A percentile compares a stretch with the other conserved stretches of the same genome.
These are phyloP conservation scores for Myrmecobius fasciatus DNA, from an alignment of 2,113 vertebrate species.

Conservation along the genomic window DNA sequence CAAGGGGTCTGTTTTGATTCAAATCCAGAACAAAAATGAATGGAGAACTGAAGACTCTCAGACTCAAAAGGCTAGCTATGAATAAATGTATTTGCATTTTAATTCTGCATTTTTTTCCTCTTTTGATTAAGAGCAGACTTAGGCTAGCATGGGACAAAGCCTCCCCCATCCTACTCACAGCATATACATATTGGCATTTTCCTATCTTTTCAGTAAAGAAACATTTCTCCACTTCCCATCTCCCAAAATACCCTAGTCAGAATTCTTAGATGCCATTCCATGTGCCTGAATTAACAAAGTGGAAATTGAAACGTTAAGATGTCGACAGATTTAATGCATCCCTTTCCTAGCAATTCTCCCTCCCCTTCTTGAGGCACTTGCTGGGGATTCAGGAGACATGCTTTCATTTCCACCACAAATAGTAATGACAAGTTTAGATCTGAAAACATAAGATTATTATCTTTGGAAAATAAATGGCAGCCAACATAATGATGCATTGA, in stretches of 20 bases:
- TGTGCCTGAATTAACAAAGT: not conserved
- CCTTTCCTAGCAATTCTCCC: not conserved
- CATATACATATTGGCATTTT: not conserved
- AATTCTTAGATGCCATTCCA: not conserved
- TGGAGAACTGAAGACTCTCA: not conserved
- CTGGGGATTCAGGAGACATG: not conserved
- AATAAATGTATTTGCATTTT: not conserved
- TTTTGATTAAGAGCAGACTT: not conserved
- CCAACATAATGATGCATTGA: not conserved
- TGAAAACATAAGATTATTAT: not conserved
- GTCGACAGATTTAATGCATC: not conserved
- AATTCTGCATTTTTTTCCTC: not conserved
- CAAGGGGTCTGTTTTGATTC: not conserved
- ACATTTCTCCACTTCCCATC: not conserved
- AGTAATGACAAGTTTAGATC: not conserved
- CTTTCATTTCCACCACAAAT: not conserved
- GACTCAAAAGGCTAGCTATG: too few relatives aligned
- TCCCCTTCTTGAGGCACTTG: not conserved
- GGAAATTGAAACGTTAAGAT: not conserved
- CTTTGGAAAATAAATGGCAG: conserved; percentile 25
- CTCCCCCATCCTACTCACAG: not conserved
- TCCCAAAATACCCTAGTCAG: not conserved
- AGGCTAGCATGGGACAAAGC: not conserved
- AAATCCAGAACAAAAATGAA: not conserved
- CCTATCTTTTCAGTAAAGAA: not conserved